Base-by-base conservation (phyloP, 2,888 invertebrate genomes). In the Ephialtes manifestator region DNA sequence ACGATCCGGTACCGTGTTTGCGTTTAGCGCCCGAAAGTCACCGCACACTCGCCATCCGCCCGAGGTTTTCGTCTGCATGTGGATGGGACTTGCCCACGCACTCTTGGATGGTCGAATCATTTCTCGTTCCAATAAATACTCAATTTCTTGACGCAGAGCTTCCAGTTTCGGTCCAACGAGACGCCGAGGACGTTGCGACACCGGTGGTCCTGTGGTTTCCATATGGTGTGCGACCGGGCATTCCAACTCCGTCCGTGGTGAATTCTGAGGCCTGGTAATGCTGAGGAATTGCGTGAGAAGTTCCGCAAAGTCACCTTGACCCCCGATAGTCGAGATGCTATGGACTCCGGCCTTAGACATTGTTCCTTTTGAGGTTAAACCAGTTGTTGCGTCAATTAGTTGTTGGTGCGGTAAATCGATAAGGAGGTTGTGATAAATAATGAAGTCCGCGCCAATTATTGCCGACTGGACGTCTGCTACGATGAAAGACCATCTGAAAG, bases 41-140 rank as follows among this genome's bases (percentile, higher is more conserved):
- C 85, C 70, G 82, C 77, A 80, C 79, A 75, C 18, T 81, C 83
- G 18, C 84, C 89, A 79, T 43, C 43, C 39, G 77, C 87, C 80
- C 87, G 92, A 43, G 70, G 81, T 13, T 87, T 90, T 80, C 31
- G 84, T 81, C 11, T 83, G 86, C 39, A 90, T 74, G 80, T 90
- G 91, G 0, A 94, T 83, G 0, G 93, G 94, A 48, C 90, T 92
- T 0, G 94, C 89, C 93, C 93, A 94, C 4, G 88, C 76, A 48
- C 93, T 93, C 5, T 91, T 92, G 0, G 93, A 94, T 0, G 93
- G 94, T 10, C 94, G 88, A 35, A 93, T 92, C 10, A 94, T 93
- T 0, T 93, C 94, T 24, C 89, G 83, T 31, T 94, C 89, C 18
- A 90, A 83, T 90, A 93, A 90, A 0, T 78, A 13, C 2, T 87